Base-by-base conservation (phyloP, 2,888 invertebrate genomes). In the Galeruca laticollis region DNA sequence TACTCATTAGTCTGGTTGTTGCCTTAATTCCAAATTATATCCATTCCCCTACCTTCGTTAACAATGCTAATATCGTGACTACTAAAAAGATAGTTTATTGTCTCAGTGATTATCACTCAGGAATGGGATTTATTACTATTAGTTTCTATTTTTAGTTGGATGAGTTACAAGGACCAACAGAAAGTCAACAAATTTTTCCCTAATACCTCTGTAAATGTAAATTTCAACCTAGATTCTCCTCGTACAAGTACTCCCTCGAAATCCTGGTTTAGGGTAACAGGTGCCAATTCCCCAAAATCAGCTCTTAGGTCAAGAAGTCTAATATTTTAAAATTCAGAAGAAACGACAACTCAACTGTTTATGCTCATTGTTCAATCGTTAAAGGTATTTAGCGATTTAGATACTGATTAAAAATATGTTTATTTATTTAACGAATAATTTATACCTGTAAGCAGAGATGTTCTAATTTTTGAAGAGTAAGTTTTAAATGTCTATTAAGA, bases 221-320 rank as follows among this genome's bases (percentile, higher is more conserved):
- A 80, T 11, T 72, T 70, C 49, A 49, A 68, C 13, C 20, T 66
- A n/a, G 72, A 73, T 54, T 70, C 70, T 9, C 71, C 77, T 3
- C 72, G 62, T 54, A 70, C 74, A 6, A 77, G 73, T 61, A 74
- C 80, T 5, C 77, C 81, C 52, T 80, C 82, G 40, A 82, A 79
- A 72, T 82, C 84, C 3, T 90, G 90, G 90, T 81, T 89, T 4
- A 85, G 90, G 31, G 87, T 90, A 67, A 90, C 90, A 0, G 90
- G 90, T 2, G 87, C 87, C 2, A 88, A 90, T 79, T 90, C 90
- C 0, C 90, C 90, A 3, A 84, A 87, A 6, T 77, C 82, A 6
- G 68, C 73, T 15, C 63, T 76, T 15, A 75, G 74, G 66, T 68
- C 73, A 6, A 66, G 68, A 51, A 71, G 73, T 60, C 61, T 72